phyloP scores from a whole-genome alignment of 2,888 invertebrate species.

The Polymixis flavicincta region DNA sequence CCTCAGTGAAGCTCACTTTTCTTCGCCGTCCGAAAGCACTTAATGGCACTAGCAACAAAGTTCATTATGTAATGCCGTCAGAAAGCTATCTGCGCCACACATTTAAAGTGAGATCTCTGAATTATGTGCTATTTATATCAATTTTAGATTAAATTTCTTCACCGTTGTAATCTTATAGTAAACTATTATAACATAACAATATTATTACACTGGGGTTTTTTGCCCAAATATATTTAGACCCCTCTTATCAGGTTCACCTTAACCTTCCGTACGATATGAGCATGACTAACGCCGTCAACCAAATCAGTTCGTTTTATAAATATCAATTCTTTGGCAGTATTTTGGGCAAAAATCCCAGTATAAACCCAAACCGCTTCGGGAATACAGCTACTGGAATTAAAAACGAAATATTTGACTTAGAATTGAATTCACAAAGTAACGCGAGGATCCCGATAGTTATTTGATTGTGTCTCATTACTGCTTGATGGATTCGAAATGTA shows the following conservation, averaged over 20 bases:
- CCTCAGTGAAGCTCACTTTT: background rate
- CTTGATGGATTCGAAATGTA: constrained; percentile 33
- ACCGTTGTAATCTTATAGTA: background rate
- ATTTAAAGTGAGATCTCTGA: no score
- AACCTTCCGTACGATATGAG: constrained; percentile 47
- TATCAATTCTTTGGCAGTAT: constrained; percentile 16
- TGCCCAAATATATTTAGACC: constrained; percentile 16
- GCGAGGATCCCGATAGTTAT: background rate
- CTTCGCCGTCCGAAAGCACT: no score
- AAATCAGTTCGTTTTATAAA: constrained; percentile 25
- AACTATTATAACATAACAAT: constrained; percentile 5
- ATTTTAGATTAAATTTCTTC: background rate
- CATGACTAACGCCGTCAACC: constrained; percentile 13
- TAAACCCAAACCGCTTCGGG: background rate
- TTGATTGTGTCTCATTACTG: background rate
- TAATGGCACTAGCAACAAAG: background rate
- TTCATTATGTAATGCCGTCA: background rate
- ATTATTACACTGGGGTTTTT: constrained; percentile 11
- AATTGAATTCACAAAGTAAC: background rate
- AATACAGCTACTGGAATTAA: background rate
- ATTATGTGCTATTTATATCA: background rate
- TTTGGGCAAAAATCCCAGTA: constrained; percentile 20
- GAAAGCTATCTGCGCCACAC: background rate
- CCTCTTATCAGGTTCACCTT: constrained; percentile 46
- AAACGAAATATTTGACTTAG: background rate